Base-by-base conservation (phyloP, 2,888 invertebrate genomes). In the Palloptera scutellata region DNA sequence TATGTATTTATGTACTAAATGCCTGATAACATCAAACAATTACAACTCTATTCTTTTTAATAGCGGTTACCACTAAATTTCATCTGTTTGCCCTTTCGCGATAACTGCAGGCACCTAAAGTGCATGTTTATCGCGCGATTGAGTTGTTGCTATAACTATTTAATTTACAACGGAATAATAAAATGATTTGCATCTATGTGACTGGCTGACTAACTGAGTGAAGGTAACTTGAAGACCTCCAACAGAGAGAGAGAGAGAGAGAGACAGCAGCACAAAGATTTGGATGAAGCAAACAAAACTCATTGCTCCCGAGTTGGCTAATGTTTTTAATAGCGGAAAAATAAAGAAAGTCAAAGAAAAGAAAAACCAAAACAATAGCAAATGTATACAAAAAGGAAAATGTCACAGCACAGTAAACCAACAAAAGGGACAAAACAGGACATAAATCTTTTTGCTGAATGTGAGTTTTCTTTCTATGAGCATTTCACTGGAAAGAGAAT, bases 311-410 rank as follows among this genome's bases (percentile, higher is more conserved):
- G 30, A 30, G 30, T 30, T 30, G 30, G 30, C 30, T 30, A 30
- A 30, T 30, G 30, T 30, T 30, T 65, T 64, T 48, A 64, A 61
- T 69, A 75, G 86, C 85, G 86, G 86, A 86, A 87, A 86, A 86
- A 60, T 60, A n/a, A 53, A 45, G 64, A 60, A 57, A 53, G 45
- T 45, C 40, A 52, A 64, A 55, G 60, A 30, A 61, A 58, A 61
- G 11, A 43, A 17, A 59, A 41, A 13, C 10, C 19, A 48, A 51
- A 53, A 30, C 30, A 30, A 30, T 6, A 20, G 19, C 17, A 43
- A 55, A 48, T 15, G 17, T 30, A 2, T 78, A 67, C 43, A 48
- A 54, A 53, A 62, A 60, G 53, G 42, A 66, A 60, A 69, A 58
- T 53, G 70, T 74, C 72, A 67, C 57, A 52, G 61, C 55, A 20